Evolutionary conservation across 2,888 invertebrate species (phyloP).

Genomic region (Anarsia innoxiella): DNA sequence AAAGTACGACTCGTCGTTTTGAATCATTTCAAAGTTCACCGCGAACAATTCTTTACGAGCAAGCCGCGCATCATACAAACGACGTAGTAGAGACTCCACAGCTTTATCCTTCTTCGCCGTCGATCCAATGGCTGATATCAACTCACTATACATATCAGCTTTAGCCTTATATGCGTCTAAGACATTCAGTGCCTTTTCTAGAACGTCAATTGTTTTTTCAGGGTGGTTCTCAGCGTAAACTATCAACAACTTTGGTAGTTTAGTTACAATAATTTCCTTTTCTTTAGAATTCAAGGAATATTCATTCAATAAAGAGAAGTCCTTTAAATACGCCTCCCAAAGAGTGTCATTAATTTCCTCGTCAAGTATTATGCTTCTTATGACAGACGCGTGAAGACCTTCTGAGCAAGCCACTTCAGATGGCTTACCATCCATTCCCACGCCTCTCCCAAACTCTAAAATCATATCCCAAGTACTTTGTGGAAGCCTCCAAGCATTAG

Average conservation of each 20-base stretch:
- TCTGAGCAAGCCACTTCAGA: conserved; percentile 37
- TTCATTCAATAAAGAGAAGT: conserved; percentile 35
- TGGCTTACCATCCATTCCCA: conserved; percentile 43
- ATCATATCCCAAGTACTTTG: conserved; percentile 36
- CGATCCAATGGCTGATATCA: conserved; percentile 24
- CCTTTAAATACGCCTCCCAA: conserved; percentile 27
- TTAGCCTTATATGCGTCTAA: conserved; percentile 29
- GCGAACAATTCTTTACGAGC: conserved; percentile 37
- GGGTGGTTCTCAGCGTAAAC: conserved; percentile 17
- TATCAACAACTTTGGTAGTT: conserved; percentile 25
- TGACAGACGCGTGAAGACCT: conserved; percentile 45
- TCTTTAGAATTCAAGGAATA: conserved; percentile 36
- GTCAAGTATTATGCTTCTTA: conserved; percentile 33
- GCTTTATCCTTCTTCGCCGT: conserved; percentile 25
- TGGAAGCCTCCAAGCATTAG: conserved; percentile 43
- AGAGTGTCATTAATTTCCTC: conserved; percentile 22
- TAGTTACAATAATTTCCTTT: conserved; percentile 22
- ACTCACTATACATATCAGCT: conserved; percentile 23
- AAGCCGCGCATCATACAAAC: conserved; percentile 30
- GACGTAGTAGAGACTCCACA: conserved; percentile 24
- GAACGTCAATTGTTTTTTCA: conserved; percentile 13
- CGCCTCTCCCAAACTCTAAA: conserved; percentile 35
- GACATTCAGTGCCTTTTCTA: conserved; percentile 29
- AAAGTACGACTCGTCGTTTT: conserved; percentile 37
- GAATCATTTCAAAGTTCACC: conserved; percentile 32